Conservation (phyloP, 2,113 vertebrate genomes). For the Asarcornis scutulata region DNA sequence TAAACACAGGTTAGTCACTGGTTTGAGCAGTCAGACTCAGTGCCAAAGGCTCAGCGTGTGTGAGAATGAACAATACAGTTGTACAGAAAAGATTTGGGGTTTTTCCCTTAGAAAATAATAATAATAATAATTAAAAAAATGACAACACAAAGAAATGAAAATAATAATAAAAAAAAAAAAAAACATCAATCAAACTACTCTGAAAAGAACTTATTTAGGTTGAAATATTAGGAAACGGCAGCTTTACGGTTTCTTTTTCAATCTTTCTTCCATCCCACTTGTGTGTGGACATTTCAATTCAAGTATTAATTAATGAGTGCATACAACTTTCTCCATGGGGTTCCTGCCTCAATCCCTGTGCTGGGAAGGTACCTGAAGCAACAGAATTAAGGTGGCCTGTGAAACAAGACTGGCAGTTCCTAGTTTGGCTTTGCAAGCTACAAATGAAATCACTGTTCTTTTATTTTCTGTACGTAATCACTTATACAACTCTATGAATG, state of each 20-base stretch:
- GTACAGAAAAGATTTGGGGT: not conserved
- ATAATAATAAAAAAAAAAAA: not conserved
- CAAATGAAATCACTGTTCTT: slow-evolving; percentile 16
- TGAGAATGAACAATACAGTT: not conserved
- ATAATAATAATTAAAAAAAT: not conserved
- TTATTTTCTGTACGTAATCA: slow-evolving; percentile 27
- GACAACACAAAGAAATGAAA: not conserved
- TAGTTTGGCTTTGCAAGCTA: slow-evolving; percentile 24
- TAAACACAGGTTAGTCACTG: not conserved
- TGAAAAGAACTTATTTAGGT: not conserved
- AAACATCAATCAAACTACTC: not conserved
- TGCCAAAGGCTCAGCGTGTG: not conserved
- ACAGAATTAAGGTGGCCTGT: not conserved
- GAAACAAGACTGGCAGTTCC: slow-evolving; percentile 24
- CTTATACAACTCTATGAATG: not conserved
- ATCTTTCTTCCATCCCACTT: not conserved
- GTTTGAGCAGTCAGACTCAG: not conserved
- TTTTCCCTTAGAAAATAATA: not conserved
- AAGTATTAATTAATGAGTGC: slow-evolving; percentile 32
- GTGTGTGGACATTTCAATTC: slow-evolving; percentile 32
- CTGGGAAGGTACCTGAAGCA: slow-evolving; percentile 14
- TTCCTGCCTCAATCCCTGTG: not conserved
- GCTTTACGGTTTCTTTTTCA: slow-evolving; percentile 28
- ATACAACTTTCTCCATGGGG: not conserved
- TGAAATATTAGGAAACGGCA: slow-evolving; percentile 27